A percentile compares a stretch with the other conserved stretches of the same genome.
phyloP scores from a whole-genome alignment of 1,140 invertebrate species.

The Batillaria attramentaria region DNA sequence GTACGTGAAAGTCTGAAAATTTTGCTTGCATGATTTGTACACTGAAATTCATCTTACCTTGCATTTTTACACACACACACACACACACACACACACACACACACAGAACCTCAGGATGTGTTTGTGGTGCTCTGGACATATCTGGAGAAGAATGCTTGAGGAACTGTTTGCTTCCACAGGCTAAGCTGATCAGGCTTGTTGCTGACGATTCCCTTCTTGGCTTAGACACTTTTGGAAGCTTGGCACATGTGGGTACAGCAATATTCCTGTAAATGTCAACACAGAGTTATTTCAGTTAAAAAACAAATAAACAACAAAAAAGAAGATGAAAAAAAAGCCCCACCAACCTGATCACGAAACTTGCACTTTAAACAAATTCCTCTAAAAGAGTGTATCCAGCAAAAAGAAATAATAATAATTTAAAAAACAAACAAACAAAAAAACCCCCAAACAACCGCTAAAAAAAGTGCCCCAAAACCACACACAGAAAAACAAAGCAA shows the following conservation, averaged over 20 bases:
- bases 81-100: conserved; percentile 4
- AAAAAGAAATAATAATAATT: background rate
- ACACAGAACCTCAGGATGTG: background rate
- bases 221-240: no score
- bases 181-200: background rate
- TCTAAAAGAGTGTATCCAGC: background rate
- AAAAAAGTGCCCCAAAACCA: background rate
- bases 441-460: background rate
- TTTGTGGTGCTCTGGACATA: background rate
- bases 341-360: background rate
- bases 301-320: background rate
- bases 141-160: background rate
- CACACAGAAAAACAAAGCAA: background rate
- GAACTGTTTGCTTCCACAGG: background rate
- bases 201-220: no score
- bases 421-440: background rate
- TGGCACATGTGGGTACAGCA: no score
- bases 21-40: background rate
- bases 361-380: background rate
- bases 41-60: background rate
- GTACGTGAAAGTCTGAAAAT: background rate
- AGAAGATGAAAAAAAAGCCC: no score
- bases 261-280: no score
- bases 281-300: background rate
- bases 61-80: background rate